Evolutionary conservation across 1,140 invertebrate genomes (phyloP), one percentile per base, ranked within the genome.

Genomic region (Drosophila virilis): DNA sequence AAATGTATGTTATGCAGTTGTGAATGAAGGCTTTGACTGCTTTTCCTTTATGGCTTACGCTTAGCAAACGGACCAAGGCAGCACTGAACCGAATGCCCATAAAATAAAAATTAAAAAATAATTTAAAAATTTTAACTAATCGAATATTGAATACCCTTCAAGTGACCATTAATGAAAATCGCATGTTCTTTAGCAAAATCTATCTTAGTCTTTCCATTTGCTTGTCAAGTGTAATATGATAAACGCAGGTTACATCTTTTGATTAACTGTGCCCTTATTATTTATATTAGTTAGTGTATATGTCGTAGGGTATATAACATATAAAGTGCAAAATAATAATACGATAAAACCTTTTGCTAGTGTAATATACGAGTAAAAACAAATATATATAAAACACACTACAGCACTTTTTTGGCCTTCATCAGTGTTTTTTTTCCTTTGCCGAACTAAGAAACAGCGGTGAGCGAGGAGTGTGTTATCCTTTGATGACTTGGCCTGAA

Each of bases 11-110:
- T 54, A 54, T 22, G 33, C 32, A 33, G 12, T n/a, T 43, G 37
- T 58, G 38, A 67, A 45, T 67, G 48, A 52, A 66, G 40, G 17
- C 69, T 46, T 37, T 52, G 48, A 33, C 32, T 17, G 40, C 33
- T 15, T 62, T 45, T 35, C 33, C 54, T 38, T 59, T 67, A 42
- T 37, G 46, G 59, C 43, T 43, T 37, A 37, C 35, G 51, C 15
- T 15, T 32, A 45, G 43, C 46, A 59, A 68, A 59, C 45, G 46
- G 28, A 60, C 67, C 50, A 35, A 46, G 13, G 6, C n/a, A 55
- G 54, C 10, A 42, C 37, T n/a, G 42, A 45, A 43, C 28, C 15
- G 2, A 35, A 37, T 28, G 50, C 35, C 50, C 17, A 59, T 17
- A 58, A 58, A 58, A 22, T 22, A 8, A 43, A 33, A 43, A 15